phyloP scores from a whole-genome alignment of 2,888 invertebrate species.

The Leptura quadrifasciata region DNA sequence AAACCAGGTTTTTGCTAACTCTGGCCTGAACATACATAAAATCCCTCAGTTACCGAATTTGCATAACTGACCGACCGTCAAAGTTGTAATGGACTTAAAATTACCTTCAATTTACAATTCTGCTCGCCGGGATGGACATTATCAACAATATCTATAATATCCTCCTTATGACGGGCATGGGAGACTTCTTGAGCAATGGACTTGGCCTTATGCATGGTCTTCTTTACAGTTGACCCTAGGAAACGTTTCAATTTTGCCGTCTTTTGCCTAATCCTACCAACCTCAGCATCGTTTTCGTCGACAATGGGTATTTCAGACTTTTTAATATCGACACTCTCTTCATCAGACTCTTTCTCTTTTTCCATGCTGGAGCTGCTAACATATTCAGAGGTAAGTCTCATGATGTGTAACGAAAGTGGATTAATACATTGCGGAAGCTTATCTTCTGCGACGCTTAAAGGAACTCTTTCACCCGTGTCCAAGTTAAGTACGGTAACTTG shows the following conservation, averaged over 20 bases:
- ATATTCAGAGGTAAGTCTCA: slow-evolving; percentile 94
- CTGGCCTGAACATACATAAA: too few species aligned
- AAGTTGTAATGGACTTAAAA: not conserved
- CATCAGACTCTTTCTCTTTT: slow-evolving; percentile 85
- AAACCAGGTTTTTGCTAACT: too few species aligned
- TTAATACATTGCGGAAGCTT: slow-evolving; percentile 94
- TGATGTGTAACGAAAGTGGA: slow-evolving; percentile 95
- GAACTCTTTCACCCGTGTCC: slow-evolving; percentile 92
- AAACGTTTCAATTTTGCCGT: slow-evolving; percentile 83
- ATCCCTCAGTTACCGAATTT: too few species aligned
- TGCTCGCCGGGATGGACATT: slow-evolving; percentile 87
- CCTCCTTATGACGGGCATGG: slow-evolving; percentile 90
- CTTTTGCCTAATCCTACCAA: slow-evolving; percentile 74
- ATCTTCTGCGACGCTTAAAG: slow-evolving; percentile 96
- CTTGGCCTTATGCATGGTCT: slow-evolving; percentile 93
- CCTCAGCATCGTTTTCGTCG: slow-evolving; percentile 73
- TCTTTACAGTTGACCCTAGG: slow-evolving; percentile 92
- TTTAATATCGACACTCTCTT: slow-evolving; percentile 83
- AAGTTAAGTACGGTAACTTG: slow-evolving; percentile 87
- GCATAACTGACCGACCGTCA: too few species aligned
- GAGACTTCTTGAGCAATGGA: slow-evolving; percentile 92
- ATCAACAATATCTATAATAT: slow-evolving; percentile 89
- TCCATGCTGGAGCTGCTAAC: slow-evolving; percentile 80
- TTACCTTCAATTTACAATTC: slow-evolving; percentile 87
- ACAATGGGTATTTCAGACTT: slow-evolving; percentile 76